Evolutionary conservation across 2,888 invertebrate species (phyloP), one percentile per base, ranked within the genome.

Genomic region (Hypomecis atomaria): DNA sequence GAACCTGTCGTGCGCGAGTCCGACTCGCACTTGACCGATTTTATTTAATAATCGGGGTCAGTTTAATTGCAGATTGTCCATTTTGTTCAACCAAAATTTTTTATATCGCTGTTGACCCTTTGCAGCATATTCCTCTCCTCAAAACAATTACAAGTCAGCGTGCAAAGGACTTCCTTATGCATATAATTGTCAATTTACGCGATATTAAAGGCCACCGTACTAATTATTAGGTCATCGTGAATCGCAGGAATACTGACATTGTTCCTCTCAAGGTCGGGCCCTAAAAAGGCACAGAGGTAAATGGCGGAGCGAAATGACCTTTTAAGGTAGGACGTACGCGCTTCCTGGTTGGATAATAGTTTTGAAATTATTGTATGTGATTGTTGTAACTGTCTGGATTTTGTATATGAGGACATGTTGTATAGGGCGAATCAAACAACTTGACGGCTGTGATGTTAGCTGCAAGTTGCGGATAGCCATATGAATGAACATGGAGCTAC

Each of bases 141-240:
- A 23, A 23, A 23, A 23, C 1, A 23, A 3, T 23, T 23, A 23
- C 3, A 23, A 23, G 23, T 23, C 3, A 23, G 3, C 3, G 23
- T 3, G 23, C 23, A 23, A 23, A 23, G 23, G 23, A 23, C 23
- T 23, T 23, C 23, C 23, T 23, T 23, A 23, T 23, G 23, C 23
- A 23, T 23, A 23, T 56, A 40, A 56, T 56, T 56, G 38, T 47
- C 55, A 55, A 45, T 56, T 56, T 56, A 38, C 56, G 47, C 47
- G 47, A 33, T 56, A 38, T 47, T 45, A 47, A 23, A 56, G 56
- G 56, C 47, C 47, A 56, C 33, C 56, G 38, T 38, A 56, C 56
- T 56, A 56, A 56, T 56, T 47, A 56, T 56, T 56, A 56, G 56
- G 56, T 56, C 56, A 56, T 56, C 56, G 37, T 45, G 55, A 10